Percentiles rank a stretch among this genome's conserved stretches.
These are phyloP conservation scores for Mobula hypostoma DNA, from an alignment of 2,113 vertebrate genomes.

Conservation along the genomic window DNA sequence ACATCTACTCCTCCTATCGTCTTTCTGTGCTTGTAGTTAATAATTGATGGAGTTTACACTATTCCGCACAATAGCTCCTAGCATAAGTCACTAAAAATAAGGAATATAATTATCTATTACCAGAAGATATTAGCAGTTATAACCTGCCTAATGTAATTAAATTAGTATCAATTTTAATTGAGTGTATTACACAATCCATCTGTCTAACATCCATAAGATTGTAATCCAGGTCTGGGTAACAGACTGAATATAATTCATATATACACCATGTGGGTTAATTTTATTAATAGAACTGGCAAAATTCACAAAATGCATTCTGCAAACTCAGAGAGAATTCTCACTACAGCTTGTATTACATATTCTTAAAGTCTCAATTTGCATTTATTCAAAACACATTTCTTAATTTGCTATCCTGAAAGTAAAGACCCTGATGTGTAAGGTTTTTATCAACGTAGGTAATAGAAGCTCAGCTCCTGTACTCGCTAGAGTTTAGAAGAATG, in stretches of 20 bases:
- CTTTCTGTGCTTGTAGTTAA: neutral
- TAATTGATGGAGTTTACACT: neutral
- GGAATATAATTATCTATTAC: neutral
- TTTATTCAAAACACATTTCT: neutral
- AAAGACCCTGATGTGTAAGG: neutral
- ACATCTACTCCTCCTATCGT: too few relatives aligned
- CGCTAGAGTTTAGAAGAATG: too few relatives aligned
- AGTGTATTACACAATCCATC: neutral
- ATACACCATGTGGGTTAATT: neutral
- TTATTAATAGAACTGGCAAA: neutral
- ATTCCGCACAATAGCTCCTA: neutral
- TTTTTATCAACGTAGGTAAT: neutral
- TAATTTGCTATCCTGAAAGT: neutral
- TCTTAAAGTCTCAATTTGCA: neutral
- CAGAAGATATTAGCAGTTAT: slow-evolving; percentile 21
- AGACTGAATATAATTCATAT: neutral
- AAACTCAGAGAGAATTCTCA: neutral
- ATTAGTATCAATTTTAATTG: slow-evolving; percentile 13
- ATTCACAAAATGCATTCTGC: neutral
- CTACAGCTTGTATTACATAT: neutral
- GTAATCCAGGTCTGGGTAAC: neutral
- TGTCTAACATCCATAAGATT: neutral
- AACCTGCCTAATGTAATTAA: slow-evolving; percentile 12
- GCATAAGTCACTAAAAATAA: slow-evolving; percentile 24
- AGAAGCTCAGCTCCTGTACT: too few relatives aligned